Evolutionary conservation across 2,797 vertebrate genomes (phyloP).

Genomic region (Lepus oiostolus): DNA sequence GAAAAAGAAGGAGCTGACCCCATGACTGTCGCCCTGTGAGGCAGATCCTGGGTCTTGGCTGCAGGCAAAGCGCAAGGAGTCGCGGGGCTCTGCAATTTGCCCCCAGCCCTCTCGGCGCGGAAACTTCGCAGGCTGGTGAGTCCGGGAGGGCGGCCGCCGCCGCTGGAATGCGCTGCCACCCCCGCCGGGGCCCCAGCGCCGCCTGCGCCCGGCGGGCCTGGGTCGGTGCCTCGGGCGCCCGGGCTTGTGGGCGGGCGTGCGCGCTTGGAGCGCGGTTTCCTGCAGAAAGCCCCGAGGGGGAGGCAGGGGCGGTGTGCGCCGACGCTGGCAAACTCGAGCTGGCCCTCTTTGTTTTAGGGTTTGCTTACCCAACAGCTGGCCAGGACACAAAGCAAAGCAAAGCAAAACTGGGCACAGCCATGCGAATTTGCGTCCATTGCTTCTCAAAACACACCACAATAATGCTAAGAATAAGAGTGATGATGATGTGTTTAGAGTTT

Average conservation of each 20-base stretch:
- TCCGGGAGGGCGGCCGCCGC: neutral
- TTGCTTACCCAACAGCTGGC: slow-evolving; percentile 52
- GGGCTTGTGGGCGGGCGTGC: neutral
- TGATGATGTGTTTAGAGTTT: neutral
- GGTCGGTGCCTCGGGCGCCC: neutral
- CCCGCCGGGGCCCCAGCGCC: neutral
- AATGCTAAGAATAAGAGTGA: too few relatives aligned
- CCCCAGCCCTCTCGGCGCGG: neutral
- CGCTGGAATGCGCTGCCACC: slow-evolving; percentile 2
- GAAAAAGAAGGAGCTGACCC: neutral
- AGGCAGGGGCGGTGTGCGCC: fast-evolving
- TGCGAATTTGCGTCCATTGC: neutral
- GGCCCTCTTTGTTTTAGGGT: neutral
- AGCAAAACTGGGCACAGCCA: neutral
- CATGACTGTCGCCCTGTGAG: neutral
- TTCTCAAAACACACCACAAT: neutral
- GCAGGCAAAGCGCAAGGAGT: neutral
- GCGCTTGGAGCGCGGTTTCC: neutral
- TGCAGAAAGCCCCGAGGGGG: fast-evolving
- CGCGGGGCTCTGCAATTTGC: slow-evolving; percentile 39
- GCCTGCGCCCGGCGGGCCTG: neutral
- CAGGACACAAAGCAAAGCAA: neutral
- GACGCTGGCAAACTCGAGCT: neutral
- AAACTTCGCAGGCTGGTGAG: slow-evolving; percentile 78
- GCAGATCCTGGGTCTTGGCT: neutral